Percentiles rank a stretch among this genome's conserved stretches.
These are phyloP conservation scores for Drosophila meridionalis DNA, from an alignment of 2,888 invertebrate species.

Conservation along the genomic window DNA sequence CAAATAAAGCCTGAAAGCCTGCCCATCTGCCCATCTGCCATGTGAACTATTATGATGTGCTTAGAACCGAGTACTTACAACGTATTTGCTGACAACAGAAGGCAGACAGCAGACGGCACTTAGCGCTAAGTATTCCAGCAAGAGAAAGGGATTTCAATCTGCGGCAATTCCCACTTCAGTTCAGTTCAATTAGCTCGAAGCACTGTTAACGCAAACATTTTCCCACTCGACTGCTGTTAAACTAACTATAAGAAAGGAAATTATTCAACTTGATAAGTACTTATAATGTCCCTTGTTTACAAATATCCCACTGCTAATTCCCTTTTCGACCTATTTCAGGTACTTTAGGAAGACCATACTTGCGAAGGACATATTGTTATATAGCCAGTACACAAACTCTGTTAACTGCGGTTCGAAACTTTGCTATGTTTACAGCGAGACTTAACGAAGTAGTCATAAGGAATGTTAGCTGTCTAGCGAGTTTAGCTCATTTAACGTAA, in stretches of 20 bases:
- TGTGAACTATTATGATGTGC: slow-evolving; percentile 30
- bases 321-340: slow-evolving; percentile 32
- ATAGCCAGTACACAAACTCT: neutral
- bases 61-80: slow-evolving; percentile 40
- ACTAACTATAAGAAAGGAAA: slow-evolving; percentile 1
- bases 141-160: slow-evolving; percentile 53
- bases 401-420: slow-evolving; percentile 12
- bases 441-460: slow-evolving; percentile 3
- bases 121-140: slow-evolving; percentile 50
- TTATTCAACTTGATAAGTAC: neutral
- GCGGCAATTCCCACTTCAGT: slow-evolving; percentile 1
- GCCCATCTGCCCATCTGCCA: slow-evolving; percentile 21
- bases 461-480: neutral
- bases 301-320: neutral
- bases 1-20: slow-evolving; percentile 50
- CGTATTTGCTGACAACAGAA: slow-evolving; percentile 54
- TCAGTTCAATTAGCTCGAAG: neutral
- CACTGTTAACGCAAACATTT: slow-evolving; percentile 1
- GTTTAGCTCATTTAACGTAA: slow-evolving; percentile 29
- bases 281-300: neutral
- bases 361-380: slow-evolving; percentile 14
- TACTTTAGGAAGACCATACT: neutral
- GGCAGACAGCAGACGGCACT: slow-evolving; percentile 48
- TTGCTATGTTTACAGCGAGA: neutral
- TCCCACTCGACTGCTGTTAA: neutral